Evolutionary conservation across 2,113 vertebrate genomes (phyloP).

Genomic region (Sminthopsis crassicaudata): DNA sequence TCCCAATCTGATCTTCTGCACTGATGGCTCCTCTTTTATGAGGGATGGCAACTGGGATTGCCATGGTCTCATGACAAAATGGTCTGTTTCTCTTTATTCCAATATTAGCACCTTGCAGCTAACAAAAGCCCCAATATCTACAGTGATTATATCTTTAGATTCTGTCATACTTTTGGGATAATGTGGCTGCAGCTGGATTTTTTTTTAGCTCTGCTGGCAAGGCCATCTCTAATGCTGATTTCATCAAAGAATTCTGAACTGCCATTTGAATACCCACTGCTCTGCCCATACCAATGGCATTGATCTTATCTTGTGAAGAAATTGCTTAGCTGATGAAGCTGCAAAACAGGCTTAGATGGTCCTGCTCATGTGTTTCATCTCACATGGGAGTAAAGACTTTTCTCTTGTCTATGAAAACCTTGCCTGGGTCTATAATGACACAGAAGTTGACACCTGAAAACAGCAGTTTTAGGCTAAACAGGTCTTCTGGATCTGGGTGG

Average conservation of each 20-base stretch:
- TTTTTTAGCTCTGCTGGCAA: background rate
- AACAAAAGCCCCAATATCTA: background rate
- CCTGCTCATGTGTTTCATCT: too few species aligned
- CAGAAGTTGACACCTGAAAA: background rate
- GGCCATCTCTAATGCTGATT: background rate
- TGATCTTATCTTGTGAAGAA: background rate
- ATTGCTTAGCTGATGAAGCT: too few species aligned
- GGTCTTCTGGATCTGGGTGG: background rate
- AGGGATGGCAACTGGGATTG: background rate
- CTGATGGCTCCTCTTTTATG: background rate
- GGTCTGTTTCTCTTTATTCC: background rate
- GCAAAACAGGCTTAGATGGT: too few species aligned
- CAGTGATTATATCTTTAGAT: background rate
- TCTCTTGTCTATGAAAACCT: background rate
- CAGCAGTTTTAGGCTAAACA: background rate
- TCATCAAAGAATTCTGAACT: background rate
- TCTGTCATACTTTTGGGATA: background rate
- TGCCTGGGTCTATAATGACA: background rate
- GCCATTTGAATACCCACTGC: background rate
- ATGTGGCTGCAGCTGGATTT: background rate
- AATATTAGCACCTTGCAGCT: background rate
- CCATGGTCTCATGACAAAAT: background rate
- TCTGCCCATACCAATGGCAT: background rate
- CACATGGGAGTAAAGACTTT: too few species aligned
- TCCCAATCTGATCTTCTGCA: background rate